A percentile compares a stretch with the other conserved stretches of the same genome.
These are phyloP conservation scores for Spilarctia lutea DNA, from an alignment of 2,888 invertebrate genomes.

Conservation along the genomic window DNA sequence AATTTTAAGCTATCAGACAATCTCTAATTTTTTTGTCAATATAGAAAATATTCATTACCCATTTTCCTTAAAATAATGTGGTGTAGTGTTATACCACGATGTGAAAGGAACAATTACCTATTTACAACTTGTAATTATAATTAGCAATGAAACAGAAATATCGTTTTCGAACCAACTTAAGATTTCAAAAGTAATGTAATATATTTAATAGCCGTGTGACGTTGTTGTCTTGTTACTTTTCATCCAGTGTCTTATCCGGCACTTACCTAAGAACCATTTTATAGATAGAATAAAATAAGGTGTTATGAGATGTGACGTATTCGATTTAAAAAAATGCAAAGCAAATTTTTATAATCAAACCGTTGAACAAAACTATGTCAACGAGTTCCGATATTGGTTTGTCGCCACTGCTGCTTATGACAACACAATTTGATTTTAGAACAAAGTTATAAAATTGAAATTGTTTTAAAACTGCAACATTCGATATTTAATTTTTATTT, in stretches of 20 bases:
- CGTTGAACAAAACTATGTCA: constrained; percentile 36
- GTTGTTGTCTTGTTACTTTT: too few relatives aligned
- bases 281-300: neutral
- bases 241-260: too few relatives aligned
- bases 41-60: neutral
- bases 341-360: constrained; percentile 30
- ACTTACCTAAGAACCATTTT: neutral
- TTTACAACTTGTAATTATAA: too few relatives aligned
- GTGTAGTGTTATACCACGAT: too few relatives aligned
- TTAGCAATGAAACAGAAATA: too few relatives aligned
- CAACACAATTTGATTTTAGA: constrained; percentile 33
- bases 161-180: too few relatives aligned
- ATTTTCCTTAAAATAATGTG: neutral
- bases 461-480: constrained; percentile 3
- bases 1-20: neutral
- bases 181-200: too few relatives aligned
- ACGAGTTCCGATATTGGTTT: constrained; percentile 38
- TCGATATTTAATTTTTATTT: neutral
- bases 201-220: too few relatives aligned
- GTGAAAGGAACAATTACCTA: too few relatives aligned
- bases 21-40: neutral
- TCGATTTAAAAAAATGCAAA: constrained; percentile 27
- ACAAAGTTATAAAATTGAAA: constrained; percentile 7
- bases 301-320: neutral
- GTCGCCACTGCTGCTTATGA: constrained; percentile 30